Evolutionary conservation across 2,113 vertebrate genomes (phyloP), one percentile per base, ranked within the genome.

Genomic region (Sturnira hondurensis): DNA sequence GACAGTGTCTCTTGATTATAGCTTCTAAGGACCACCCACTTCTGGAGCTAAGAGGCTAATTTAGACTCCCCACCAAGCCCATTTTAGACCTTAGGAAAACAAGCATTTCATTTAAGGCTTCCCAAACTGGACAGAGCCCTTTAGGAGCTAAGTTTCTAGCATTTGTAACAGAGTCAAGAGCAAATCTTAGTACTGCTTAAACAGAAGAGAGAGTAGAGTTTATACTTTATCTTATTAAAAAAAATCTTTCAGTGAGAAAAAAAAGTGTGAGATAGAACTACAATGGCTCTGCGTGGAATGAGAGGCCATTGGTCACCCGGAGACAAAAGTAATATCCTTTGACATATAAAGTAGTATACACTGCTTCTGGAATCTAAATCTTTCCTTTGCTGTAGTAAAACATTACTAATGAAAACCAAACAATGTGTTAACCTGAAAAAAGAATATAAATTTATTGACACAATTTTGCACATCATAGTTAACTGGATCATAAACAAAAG

Each of bases 1-100:
- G 26, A 33, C 87, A 87, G 19, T 54, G 71, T 91, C 65, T 31
- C 36, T 96, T 97, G 96, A 95, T 97, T 97, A 80, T 87, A 95
- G 98, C 96, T 98, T 98, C 71, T 84, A 97, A 98, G 91, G 98
- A 97, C 98, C 98, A 98, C 98, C 97, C 97, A 98, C 97, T 98
- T 97, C 95, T 97, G 92, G 41, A 47, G 56, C 61, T 92, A 38
- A 97, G 84, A 77, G 97, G 91, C 65, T 96, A 96, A 92, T 95
- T 96, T 87, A 92, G 58, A 76, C 77, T 96, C 93, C 92, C 63
- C 52, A 61, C 91, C 89, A 92, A 93, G 86, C 73, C 73, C 63
- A 89, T 96, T 97, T 98, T 91, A 96, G 91, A 97, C 84, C 65
- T 98, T 96, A 96, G 91, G 97, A 97, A 97, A 97, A 97, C 96